Conservation (phyloP, 2,113 vertebrate genomes). For the Psittacus erithacus region DNA sequence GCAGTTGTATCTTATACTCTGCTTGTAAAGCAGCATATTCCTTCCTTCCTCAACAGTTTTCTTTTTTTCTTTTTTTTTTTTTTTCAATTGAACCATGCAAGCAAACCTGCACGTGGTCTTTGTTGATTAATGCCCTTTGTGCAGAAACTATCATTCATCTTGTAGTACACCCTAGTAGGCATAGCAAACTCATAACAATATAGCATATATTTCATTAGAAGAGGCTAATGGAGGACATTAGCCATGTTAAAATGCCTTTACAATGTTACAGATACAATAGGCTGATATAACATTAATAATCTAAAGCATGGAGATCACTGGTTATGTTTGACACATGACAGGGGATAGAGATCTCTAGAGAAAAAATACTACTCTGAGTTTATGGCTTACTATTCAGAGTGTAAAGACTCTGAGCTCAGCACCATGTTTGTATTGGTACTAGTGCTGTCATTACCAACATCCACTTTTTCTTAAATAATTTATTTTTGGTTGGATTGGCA, state of each 20-base stretch:
- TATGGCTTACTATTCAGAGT: slow-evolving; percentile 61
- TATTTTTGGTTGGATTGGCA: slow-evolving; percentile 44
- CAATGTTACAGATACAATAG: slow-evolving; percentile 58
- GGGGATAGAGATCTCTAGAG: slow-evolving; percentile 59
- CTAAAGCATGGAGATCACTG: slow-evolving; percentile 81
- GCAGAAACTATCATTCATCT: slow-evolving; percentile 71
- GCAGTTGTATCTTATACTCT: slow-evolving; percentile 62
- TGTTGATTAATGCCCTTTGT: slow-evolving; percentile 69
- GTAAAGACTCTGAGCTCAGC: slow-evolving; percentile 49
- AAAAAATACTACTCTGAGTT: slow-evolving; percentile 32
- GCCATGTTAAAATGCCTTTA: slow-evolving; percentile 71
- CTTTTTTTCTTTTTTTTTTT: background rate
- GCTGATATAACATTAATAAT: slow-evolving; percentile 64
- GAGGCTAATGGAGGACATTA: slow-evolving; percentile 85
- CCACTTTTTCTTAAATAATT: slow-evolving; percentile 55
- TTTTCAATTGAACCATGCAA: slow-evolving; percentile 57
- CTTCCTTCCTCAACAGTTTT: slow-evolving; percentile 9
- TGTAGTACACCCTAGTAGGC: slow-evolving; percentile 50
- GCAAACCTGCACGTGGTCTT: slow-evolving; percentile 85
- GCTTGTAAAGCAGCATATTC: slow-evolving; percentile 66
- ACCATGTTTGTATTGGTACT: slow-evolving; percentile 63
- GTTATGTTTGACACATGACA: slow-evolving; percentile 74
- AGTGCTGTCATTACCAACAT: slow-evolving; percentile 61
- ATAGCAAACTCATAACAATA: slow-evolving; percentile 77
- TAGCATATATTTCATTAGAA: slow-evolving; percentile 88